Evolutionary conservation across 2,888 invertebrate genomes (phyloP), one percentile per base, ranked within the genome.

Genomic region (Zootermopsis nevadensis): DNA sequence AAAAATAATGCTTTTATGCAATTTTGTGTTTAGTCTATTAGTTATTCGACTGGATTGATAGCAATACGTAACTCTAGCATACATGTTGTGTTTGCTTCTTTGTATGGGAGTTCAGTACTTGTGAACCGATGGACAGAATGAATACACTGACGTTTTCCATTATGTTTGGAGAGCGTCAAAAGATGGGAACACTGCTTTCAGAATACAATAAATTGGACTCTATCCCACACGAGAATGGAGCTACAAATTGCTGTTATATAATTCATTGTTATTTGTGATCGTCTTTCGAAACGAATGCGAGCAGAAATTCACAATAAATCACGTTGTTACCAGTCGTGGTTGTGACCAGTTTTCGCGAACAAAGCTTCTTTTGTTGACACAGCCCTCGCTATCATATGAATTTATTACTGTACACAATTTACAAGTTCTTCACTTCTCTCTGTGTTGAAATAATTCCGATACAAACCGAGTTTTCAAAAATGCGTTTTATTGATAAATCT

Each of bases 221-320:
- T 31, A 69, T 30, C 15, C 22, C 33, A 69, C 33, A 66, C 69
- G 22, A 69, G 33, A 69, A 60, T 60, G 27, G 60, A 2, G 60
- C 60, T 69, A 33, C 69, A 69, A 69, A 69, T 69, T 69, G 69
- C 69, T 69, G 69, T 27, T 60, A 60, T 60, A 60, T 69, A 69
- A 69, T 69, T 69, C 33, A 69, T 69, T 69, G 69, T 69, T 30
- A 22, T 69, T 69, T 69, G 69, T 22, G 69, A 69, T 69, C 69
- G 31, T 69, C 69, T 69, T 69, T 69, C 69, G 31, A 69, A 31
- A 31, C 6, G 69, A 30, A 69, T 12, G 60, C 60, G n/a, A 27
- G 60, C 60, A 60, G 60, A 69, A 69, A 69, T 69, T 69, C 69
- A 30, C 33, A 33, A 69, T 69, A 69, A 69, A 69, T 69, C 69